phyloP scores from a whole-genome alignment of 2,797 vertebrate genomes.

The Merluccius polli region DNA sequence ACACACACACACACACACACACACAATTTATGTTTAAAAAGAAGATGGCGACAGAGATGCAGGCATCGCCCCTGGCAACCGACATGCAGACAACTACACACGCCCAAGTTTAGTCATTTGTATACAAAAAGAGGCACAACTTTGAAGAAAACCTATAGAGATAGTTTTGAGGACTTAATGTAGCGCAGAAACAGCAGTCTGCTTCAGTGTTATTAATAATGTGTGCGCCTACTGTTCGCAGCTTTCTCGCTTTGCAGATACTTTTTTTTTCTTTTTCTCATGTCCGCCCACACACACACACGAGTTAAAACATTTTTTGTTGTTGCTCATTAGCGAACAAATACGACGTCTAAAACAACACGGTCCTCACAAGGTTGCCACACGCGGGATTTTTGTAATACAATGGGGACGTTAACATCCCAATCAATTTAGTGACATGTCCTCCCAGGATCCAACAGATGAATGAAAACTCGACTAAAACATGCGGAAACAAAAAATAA shows the following conservation, averaged over 20 bases:
- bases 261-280: slow-evolving; percentile 17
- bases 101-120: background rate
- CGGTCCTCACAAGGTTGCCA: background rate
- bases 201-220: background rate
- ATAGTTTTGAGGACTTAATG: background rate
- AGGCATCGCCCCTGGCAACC: background rate
- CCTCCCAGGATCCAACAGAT: background rate
- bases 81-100: background rate
- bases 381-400: background rate
- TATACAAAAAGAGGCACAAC: background rate
- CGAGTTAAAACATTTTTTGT: slow-evolving; percentile 35
- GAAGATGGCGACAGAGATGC: background rate
- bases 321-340: slow-evolving; percentile 43
- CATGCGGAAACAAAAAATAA: no score
- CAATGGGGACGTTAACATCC: background rate
- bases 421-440: background rate
- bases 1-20: background rate
- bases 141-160: background rate
- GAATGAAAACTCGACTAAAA: background rate
- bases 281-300: slow-evolving; percentile 35
- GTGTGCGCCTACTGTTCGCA: background rate
- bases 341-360: background rate
- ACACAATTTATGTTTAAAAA: background rate
- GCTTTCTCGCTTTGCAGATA: background rate
- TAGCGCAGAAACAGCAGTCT: background rate